Conservation (phyloP, 2,797 vertebrate genomes). For the Pseudopleuronectes americanus region DNA sequence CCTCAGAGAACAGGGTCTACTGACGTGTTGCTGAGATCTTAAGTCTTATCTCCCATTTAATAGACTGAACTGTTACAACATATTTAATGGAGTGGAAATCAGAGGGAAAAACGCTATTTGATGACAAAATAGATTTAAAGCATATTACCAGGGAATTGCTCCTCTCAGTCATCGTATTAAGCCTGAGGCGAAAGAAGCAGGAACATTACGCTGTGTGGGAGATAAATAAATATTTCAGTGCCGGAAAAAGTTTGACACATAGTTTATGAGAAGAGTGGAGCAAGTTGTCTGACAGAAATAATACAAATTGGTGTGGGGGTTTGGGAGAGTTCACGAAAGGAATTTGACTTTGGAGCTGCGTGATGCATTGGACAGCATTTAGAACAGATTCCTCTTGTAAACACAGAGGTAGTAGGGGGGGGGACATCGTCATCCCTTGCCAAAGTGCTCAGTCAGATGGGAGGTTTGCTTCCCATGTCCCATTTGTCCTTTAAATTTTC, state of each 20-base stretch:
- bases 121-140: conserved; percentile 57
- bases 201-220: conserved; percentile 14
- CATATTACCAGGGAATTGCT: conserved; percentile 33
- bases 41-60: conserved; percentile 44
- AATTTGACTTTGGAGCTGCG: conserved; percentile 43
- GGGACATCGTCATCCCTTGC: conserved; percentile 56
- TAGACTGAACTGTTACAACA: conserved; percentile 25
- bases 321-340: conserved; percentile 31
- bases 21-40: conserved; percentile 24
- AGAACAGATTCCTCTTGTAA: conserved; percentile 57
- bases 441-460: conserved; percentile 56
- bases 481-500: conserved; percentile 60
- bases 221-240: conserved; percentile 13
- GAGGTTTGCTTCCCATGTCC: conserved; percentile 39
- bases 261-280: neutral
- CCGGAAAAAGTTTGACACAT: neutral
- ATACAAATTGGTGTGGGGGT: conserved; percentile 18
- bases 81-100: conserved; percentile 56
- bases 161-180: conserved; percentile 22
- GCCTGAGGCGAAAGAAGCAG: conserved; percentile 30
- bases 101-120: conserved; percentile 35
- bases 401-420: conserved; percentile 26
- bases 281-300: conserved; percentile 9
- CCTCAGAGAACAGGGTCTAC: conserved; percentile 22
- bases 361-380: conserved; percentile 43